Base-by-base conservation (phyloP, 2,797 vertebrate species). In the Hippoglossus hippoglossus region DNA sequence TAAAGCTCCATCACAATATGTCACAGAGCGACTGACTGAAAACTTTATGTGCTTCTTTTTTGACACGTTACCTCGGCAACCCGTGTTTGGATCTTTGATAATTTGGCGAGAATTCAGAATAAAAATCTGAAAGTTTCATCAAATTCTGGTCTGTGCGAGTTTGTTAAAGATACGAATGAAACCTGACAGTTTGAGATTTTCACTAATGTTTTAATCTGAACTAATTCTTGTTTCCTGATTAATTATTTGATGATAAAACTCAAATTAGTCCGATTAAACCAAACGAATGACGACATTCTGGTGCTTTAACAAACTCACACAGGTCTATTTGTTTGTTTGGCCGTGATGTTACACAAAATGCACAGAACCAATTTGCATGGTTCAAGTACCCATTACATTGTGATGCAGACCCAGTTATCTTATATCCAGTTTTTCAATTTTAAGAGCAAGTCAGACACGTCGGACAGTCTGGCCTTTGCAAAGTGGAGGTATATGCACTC, bases 171-270 rank as follows among this genome's bases (percentile, higher is more conserved):
- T 16, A 39, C 36, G 12, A 34, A 34, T 60, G 2, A 15, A 6
- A 56, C 13, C 12, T 0, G 0, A 5, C 58, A 64, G 77, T 56
- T 0, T 6, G 9, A 65, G 2, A 6, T 16, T 64, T 21, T 5
- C 26, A 10, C 3, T 31, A 28, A 28, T 18, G 11, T 63, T 58
- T 13, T 52, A 2, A 26, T 56, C 0, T 8, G 22, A 54, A 51
- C 16, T 12, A 51, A 44, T 53, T 71, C 2, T 16, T 47, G 47
- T 56, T 5, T 82, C 57, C 62, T 50, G 11, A 28, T 9, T 3
- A 55, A 56, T 69, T 31, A 18, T 44, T 56, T 6, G 26, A 1
- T 51, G 6, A 63, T 31, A 25, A 39, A 3, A 41, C 8, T 46
- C 19, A 28, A 71, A 34, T 7, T n/a, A 25, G 50, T 62, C 21